Evolutionary conservation across 2,888 invertebrate species (phyloP).

Genomic region (Agonopterix arenella): DNA sequence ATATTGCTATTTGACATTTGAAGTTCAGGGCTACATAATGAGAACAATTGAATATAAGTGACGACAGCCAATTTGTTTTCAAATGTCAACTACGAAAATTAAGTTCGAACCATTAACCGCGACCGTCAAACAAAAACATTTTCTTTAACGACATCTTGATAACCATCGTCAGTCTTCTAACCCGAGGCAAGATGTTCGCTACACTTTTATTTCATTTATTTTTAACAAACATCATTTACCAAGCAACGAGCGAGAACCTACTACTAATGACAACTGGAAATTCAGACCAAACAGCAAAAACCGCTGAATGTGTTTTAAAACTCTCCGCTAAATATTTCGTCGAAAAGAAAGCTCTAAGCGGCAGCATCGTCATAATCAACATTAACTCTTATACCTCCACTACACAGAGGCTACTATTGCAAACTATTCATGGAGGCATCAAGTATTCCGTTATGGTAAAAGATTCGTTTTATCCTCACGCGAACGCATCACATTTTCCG

Average conservation of each 20-base stretch:
- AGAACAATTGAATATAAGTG: not conserved
- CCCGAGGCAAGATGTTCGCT: slow-evolving; percentile 24
- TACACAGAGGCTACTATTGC: slow-evolving; percentile 55
- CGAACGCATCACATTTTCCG: slow-evolving; percentile 71
- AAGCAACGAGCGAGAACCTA: slow-evolving; percentile 40
- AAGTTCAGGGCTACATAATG: slow-evolving; percentile 23
- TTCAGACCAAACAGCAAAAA: slow-evolving; percentile 54
- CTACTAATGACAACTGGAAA: slow-evolving; percentile 52
- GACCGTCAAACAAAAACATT: not conserved
- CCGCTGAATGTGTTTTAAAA: slow-evolving; percentile 69
- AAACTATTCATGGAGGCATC: slow-evolving; percentile 60
- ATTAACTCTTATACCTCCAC: slow-evolving; percentile 62
- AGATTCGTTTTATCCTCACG: slow-evolving; percentile 65
- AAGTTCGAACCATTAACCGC: not conserved
- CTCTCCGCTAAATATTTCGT: slow-evolving; percentile 72
- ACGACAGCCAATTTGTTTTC: slow-evolving; percentile 5
- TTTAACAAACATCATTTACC: slow-evolving; percentile 29
- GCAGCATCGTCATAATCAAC: slow-evolving; percentile 69
- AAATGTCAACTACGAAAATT: slow-evolving; percentile 13
- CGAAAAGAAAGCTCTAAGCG: slow-evolving; percentile 67
- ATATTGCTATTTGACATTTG: slow-evolving; percentile 5
- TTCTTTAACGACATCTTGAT: not conserved
- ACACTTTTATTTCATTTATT: slow-evolving; percentile 22
- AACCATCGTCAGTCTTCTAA: not conserved
- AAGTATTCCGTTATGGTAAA: slow-evolving; percentile 73